These are phyloP conservation scores for Eutrigla gurnardus DNA, from an alignment of 2,797 vertebrate species.

Conservation along the genomic window DNA sequence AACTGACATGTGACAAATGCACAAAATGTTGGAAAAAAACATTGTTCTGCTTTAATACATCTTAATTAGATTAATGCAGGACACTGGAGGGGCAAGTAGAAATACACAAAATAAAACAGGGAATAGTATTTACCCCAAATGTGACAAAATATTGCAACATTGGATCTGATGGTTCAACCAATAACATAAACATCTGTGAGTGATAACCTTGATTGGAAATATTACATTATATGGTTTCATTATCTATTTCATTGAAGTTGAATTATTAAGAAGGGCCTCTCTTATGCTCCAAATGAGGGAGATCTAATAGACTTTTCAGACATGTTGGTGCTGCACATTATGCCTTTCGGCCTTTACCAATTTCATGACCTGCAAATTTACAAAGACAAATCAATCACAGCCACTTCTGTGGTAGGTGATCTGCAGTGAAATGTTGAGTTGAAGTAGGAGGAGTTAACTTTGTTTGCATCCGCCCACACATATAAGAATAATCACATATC, in stretches of 20 bases:
- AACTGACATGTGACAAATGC: background rate
- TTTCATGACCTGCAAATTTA: background rate
- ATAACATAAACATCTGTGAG: background rate
- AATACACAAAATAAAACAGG: background rate
- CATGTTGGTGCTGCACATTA: background rate
- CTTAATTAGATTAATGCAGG: background rate
- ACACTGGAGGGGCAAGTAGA: background rate
- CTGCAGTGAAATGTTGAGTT: background rate
- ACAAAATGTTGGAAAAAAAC: background rate
- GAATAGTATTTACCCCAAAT: background rate
- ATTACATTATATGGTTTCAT: too few relatives aligned
- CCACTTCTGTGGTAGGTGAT: background rate
- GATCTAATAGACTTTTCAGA: background rate
- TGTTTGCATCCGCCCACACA: rapidly evolving
- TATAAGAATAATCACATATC: background rate
- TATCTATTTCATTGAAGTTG: background rate
- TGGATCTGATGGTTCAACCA: background rate
- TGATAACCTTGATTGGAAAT: background rate
- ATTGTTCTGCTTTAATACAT: background rate
- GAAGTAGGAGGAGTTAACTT: background rate
- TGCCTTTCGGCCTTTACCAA: background rate
- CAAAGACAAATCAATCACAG: background rate
- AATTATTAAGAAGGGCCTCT: background rate
- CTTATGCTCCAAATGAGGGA: background rate
- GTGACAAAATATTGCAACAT: background rate